These are phyloP conservation scores for Lasioglossum baleicum DNA, from an alignment of 1,140 invertebrate species.

Conservation along the genomic window DNA sequence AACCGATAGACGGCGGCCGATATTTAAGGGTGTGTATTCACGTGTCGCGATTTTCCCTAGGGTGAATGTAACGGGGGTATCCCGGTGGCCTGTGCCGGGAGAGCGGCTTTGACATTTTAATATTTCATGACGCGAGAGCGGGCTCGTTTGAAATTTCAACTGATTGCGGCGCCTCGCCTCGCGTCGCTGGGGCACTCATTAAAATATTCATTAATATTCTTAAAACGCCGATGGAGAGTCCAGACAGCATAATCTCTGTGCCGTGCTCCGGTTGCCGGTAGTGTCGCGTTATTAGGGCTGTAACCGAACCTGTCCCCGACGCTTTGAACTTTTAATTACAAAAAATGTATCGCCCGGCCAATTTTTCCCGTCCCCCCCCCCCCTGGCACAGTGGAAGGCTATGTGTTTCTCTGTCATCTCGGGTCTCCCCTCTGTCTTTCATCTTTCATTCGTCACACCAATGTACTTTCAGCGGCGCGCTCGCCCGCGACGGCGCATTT, in stretches of 20 bases:
- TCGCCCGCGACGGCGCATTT: neutral
- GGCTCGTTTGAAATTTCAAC: neutral
- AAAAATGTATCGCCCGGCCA: constrained; percentile 3
- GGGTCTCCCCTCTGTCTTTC: neutral
- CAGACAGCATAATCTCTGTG: neutral
- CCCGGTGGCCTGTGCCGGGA: too few species aligned
- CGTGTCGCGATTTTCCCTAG: too few species aligned
- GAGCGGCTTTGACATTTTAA: neutral
- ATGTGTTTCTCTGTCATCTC: too few species aligned
- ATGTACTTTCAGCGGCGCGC: neutral
- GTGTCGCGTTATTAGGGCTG: neutral
- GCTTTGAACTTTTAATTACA: constrained; percentile 31
- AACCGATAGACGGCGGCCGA: too few species aligned
- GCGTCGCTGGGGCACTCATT: neutral
- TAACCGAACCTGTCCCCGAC: neutral
- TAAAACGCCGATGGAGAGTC: neutral
- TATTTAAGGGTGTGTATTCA: too few species aligned
- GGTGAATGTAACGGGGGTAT: too few species aligned
- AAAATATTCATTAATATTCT: constrained; percentile 20
- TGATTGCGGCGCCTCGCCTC: neutral
- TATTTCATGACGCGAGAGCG: neutral
- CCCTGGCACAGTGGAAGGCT: neutral
- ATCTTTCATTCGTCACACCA: neutral
- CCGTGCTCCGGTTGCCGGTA: neutral
- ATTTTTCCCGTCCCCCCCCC: neutral